Conservation (phyloP, 2,797 vertebrate genomes). For the Paguma larvata region DNA sequence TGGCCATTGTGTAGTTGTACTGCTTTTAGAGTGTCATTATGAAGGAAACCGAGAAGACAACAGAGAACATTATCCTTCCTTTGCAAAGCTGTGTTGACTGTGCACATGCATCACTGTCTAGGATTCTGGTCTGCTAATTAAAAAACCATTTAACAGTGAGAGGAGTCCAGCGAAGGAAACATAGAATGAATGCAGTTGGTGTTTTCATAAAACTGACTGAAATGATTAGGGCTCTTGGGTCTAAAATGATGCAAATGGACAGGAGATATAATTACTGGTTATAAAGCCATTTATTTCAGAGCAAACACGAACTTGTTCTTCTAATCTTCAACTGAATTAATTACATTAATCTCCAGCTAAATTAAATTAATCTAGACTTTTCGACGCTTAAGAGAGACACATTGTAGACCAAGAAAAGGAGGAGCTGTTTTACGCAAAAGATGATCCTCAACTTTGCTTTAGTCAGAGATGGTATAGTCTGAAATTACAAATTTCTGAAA, state of each 20-base stretch:
- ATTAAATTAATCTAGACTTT: conserved; percentile 2
- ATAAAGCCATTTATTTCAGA: conserved; percentile 24
- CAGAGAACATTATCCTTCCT: background rate
- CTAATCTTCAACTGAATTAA: background rate
- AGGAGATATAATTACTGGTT: background rate
- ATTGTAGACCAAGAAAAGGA: background rate
- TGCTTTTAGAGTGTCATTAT: background rate
- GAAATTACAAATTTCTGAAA: background rate
- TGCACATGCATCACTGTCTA: background rate
- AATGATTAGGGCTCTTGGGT: background rate
- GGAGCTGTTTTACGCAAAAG: background rate
- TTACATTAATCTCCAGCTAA: conserved; percentile 12
- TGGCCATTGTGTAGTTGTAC: background rate
- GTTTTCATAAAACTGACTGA: background rate
- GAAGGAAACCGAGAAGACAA: conserved; percentile 1
- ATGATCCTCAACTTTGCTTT: background rate
- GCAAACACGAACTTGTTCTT: background rate
- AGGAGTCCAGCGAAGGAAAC: background rate
- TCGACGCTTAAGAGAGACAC: background rate
- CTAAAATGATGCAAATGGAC: conserved; percentile 1
- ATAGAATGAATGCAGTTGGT: background rate
- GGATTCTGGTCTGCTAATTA: background rate
- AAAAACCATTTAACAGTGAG: background rate
- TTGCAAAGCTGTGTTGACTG: background rate
- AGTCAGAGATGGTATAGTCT: background rate